Percentiles rank a stretch among this genome's conserved stretches.
Evolutionary conservation across 2,797 vertebrate genomes (phyloP).

Genomic region (Halcyon leucocephala): DNA sequence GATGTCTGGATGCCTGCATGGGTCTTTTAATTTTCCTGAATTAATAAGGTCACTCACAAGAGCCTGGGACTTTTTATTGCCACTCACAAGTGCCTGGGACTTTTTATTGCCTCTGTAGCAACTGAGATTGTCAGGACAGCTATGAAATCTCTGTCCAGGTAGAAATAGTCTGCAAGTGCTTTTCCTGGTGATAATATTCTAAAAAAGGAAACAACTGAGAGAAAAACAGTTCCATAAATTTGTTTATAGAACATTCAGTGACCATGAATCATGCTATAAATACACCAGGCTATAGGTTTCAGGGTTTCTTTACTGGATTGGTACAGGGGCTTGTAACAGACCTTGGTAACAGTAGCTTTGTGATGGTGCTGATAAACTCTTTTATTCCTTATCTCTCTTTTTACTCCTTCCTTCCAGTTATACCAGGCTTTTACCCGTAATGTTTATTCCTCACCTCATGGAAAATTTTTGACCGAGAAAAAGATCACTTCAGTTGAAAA

Average conservation of each 20-base stretch:
- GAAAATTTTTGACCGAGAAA: slow-evolving; percentile 68
- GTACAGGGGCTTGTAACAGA: neutral
- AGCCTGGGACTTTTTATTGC: neutral
- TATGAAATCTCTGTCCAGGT: slow-evolving; percentile 18
- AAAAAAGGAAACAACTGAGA: slow-evolving; percentile 66
- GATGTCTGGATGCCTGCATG: neutral
- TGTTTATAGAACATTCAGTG: slow-evolving; percentile 76
- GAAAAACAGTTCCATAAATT: slow-evolving; percentile 78
- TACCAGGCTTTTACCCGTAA: neutral
- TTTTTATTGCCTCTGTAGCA: neutral
- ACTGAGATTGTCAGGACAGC: neutral
- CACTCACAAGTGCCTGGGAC: neutral
- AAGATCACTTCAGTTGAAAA: slow-evolving; percentile 49
- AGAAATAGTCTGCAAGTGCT: slow-evolving; percentile 4
- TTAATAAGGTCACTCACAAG: neutral
- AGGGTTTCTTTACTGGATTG: slow-evolving; percentile 4
- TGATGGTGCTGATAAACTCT: slow-evolving; percentile 43
- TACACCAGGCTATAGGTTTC: slow-evolving; percentile 70
- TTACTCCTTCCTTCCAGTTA: slow-evolving; percentile 30
- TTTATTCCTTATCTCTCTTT: slow-evolving; percentile 47
- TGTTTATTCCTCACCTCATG: slow-evolving; percentile 68
- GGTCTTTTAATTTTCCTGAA: neutral
- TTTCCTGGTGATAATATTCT: slow-evolving; percentile 16
- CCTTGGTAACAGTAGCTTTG: slow-evolving; percentile 58
- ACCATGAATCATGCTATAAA: slow-evolving; percentile 76